These are phyloP conservation scores for Natrix natrix DNA, from an alignment of 2,797 vertebrate genomes.

Conservation along the genomic window DNA sequence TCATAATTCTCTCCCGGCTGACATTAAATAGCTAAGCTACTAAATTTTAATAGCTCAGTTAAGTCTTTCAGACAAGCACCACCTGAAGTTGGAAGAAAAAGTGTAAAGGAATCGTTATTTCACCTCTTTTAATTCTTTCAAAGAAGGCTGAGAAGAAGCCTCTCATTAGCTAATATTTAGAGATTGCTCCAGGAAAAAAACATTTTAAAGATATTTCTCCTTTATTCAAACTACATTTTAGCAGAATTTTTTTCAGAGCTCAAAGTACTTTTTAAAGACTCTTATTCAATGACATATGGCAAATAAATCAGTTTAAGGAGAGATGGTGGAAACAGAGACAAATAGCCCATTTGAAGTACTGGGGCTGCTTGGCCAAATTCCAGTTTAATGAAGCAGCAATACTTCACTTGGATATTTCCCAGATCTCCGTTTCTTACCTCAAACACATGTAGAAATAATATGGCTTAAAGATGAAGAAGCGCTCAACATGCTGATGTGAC, in stretches of 20 bases:
- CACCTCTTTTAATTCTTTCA: background rate
- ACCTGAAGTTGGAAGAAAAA: constrained; percentile 8
- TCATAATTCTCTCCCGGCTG: constrained; percentile 34
- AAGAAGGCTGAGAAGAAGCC: background rate
- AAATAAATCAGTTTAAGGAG: background rate
- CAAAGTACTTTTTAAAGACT: background rate
- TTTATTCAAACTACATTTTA: constrained; percentile 23
- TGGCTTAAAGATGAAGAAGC: background rate
- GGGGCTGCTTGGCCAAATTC: background rate
- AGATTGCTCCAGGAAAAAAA: background rate
- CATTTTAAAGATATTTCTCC: background rate
- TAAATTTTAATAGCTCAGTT: constrained; percentile 26
- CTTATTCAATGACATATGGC: background rate
- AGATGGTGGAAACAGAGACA: background rate
- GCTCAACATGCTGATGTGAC: background rate
- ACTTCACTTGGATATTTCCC: background rate
- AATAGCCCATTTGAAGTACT: background rate
- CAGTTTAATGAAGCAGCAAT: background rate
- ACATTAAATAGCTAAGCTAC: constrained; percentile 43
- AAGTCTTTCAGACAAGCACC: constrained; percentile 25
- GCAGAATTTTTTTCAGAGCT: background rate
- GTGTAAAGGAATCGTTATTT: constrained; percentile 13
- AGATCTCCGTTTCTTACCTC: background rate
- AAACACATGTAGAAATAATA: background rate
- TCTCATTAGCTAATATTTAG: background rate